Conservation (phyloP, 2,113 vertebrate species). For the Tragelaphus buxtoni region DNA sequence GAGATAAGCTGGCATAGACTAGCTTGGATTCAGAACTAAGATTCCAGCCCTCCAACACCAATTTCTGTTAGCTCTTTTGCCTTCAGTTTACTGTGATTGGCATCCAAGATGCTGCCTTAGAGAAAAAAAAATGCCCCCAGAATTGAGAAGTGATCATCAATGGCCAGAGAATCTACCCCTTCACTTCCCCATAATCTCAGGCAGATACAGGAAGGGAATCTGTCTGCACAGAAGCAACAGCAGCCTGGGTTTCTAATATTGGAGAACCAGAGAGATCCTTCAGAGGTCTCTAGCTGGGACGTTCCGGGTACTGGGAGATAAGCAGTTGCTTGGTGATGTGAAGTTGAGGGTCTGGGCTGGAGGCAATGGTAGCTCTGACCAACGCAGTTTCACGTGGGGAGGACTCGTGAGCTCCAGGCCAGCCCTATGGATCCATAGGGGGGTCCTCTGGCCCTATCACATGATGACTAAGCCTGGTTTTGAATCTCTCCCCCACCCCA, state of each 20-base stretch:
- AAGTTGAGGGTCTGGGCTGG: background rate
- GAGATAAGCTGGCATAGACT: background rate
- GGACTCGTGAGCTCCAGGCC: background rate
- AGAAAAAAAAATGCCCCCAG: no score
- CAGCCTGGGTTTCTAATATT: background rate
- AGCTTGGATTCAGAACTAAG: background rate
- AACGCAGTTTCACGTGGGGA: background rate
- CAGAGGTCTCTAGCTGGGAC: background rate
- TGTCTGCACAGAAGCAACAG: background rate
- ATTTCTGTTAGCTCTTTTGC: background rate
- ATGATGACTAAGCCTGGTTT: background rate
- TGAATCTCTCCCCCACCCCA: background rate
- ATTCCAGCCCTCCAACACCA: background rate
- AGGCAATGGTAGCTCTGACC: background rate
- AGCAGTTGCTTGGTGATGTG: background rate
- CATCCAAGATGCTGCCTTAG: background rate
- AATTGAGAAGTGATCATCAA: background rate
- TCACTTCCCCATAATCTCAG: background rate
- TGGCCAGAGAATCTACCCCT: background rate
- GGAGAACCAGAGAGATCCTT: background rate
- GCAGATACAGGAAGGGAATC: background rate
- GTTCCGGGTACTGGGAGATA: background rate
- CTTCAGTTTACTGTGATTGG: background rate
- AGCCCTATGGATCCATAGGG: fast-evolving
- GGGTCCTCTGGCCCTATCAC: fast-evolving